Percentiles rank a stretch among this genome's conserved stretches.
These are phyloP conservation scores for Shargacucullia verbasci DNA, from an alignment of 2,888 invertebrate species.

Conservation along the genomic window DNA sequence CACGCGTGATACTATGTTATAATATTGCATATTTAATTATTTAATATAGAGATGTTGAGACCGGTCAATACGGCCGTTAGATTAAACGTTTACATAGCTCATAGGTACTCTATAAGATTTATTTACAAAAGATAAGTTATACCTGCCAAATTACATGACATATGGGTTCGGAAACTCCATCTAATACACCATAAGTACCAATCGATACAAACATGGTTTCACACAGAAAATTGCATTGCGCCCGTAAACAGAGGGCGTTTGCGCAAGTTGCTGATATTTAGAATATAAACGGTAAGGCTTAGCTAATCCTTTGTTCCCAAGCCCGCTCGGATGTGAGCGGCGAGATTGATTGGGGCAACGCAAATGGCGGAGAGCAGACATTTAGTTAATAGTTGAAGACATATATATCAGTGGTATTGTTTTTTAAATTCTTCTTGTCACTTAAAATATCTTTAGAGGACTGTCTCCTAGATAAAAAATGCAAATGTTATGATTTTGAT, in stretches of 20 bases:
- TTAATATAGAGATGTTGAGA: too few relatives aligned
- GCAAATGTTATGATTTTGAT: too few relatives aligned
- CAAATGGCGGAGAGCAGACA: slow-evolving; percentile 45
- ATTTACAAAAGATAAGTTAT: slow-evolving; percentile 3
- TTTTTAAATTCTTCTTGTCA: too few relatives aligned
- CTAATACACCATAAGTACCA: slow-evolving; percentile 12
- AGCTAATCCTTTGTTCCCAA: slow-evolving; percentile 69
- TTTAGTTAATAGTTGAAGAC: too few relatives aligned
- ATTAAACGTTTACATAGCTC: too few relatives aligned
- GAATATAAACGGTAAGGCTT: slow-evolving; percentile 65
- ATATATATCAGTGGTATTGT: too few relatives aligned
- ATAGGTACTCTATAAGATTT: too few relatives aligned
- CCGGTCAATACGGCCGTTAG: too few relatives aligned
- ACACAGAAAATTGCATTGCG: slow-evolving; percentile 43
- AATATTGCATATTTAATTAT: too few relatives aligned
- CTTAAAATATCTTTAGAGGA: too few relatives aligned
- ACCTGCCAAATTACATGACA: slow-evolving; percentile 3
- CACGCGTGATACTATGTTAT: too few relatives aligned
- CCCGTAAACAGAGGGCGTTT: slow-evolving; percentile 44
- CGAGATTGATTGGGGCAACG: slow-evolving; percentile 53
- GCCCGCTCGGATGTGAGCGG: slow-evolving; percentile 41
- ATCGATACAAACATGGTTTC: slow-evolving; percentile 33
- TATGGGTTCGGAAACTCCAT: neutral
- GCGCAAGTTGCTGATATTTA: slow-evolving; percentile 67
- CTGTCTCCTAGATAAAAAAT: too few relatives aligned